Conservation (phyloP, 2,797 vertebrate genomes). For the Prionace glauca region DNA sequence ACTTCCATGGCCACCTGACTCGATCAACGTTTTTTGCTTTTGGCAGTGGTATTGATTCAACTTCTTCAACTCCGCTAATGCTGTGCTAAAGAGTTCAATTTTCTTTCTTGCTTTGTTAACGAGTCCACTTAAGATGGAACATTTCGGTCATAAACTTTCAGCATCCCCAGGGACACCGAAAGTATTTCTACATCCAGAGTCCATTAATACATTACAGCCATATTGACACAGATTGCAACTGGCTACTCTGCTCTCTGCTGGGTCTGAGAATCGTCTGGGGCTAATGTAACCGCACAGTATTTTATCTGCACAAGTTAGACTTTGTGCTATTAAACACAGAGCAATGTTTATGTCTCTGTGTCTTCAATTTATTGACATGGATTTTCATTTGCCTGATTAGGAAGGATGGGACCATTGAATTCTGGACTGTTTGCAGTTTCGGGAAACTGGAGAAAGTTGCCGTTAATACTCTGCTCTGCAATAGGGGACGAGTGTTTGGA, state of each 20-base stretch:
- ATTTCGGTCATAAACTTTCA: not conserved
- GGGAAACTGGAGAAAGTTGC: not conserved
- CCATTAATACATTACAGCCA: not conserved
- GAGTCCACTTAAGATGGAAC: not conserved
- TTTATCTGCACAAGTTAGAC: not conserved
- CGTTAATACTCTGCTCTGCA: not conserved
- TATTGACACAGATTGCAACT: not conserved
- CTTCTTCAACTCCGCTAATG: not conserved
- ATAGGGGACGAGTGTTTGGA: not conserved
- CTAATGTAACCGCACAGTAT: not conserved
- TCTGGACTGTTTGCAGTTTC: not conserved
- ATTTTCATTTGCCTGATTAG: not conserved
- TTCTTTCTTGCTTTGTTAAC: not conserved
- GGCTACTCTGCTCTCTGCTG: not conserved
- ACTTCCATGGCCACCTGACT: not conserved
- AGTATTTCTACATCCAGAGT: not conserved
- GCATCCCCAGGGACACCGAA: not conserved
- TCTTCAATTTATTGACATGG: not conserved
- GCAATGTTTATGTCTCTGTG: not conserved
- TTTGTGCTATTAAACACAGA: not conserved
- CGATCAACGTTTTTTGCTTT: not conserved
- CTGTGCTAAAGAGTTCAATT: not conserved
- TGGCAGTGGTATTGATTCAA: not conserved
- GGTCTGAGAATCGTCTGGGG: not conserved
- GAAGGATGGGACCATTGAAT: not conserved